These are phyloP conservation scores for Acronicta psi DNA, from an alignment of 2,888 invertebrate genomes.

Conservation along the genomic window DNA sequence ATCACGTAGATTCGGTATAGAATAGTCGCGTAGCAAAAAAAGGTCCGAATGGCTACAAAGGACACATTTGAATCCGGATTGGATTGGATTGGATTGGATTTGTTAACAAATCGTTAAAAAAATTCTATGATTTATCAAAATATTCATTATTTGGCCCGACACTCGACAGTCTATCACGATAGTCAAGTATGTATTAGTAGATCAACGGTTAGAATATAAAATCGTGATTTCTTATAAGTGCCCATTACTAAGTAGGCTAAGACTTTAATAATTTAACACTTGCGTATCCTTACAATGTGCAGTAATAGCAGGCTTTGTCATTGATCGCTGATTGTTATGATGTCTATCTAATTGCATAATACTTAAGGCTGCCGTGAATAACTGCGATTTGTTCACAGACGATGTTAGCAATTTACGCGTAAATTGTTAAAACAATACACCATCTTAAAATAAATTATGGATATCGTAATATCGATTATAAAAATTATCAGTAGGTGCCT, in stretches of 20 bases:
- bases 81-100: too few relatives aligned
- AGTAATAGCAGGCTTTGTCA: constrained; percentile 46
- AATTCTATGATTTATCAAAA: too few relatives aligned
- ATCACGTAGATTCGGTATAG: too few relatives aligned
- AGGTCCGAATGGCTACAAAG: too few relatives aligned
- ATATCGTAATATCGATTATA: constrained; percentile 19
- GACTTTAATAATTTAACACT: constrained; percentile 30
- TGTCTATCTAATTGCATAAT: constrained; percentile 53
- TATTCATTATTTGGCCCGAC: too few relatives aligned
- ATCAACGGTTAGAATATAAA: neutral
- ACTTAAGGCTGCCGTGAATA: constrained; percentile 46
- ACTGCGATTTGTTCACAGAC: constrained; percentile 47
- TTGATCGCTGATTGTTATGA: constrained; percentile 54
- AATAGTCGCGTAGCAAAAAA: too few relatives aligned
- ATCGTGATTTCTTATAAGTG: constrained; percentile 10
- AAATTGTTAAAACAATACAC: constrained; percentile 45
- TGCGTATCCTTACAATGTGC: constrained; percentile 23
- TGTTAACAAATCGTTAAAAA: too few relatives aligned
- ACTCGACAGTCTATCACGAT: too few relatives aligned
- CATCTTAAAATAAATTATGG: constrained; percentile 37
- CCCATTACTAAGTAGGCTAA: constrained; percentile 6
- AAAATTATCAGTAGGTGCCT: constrained; percentile 3
- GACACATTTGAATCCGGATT: too few relatives aligned
- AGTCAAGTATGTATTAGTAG: too few relatives aligned
- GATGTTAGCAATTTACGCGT: constrained; percentile 49